Evolutionary conservation across 2,797 vertebrate species (phyloP).

Genomic region (Hypotaenidia philippensis): DNA sequence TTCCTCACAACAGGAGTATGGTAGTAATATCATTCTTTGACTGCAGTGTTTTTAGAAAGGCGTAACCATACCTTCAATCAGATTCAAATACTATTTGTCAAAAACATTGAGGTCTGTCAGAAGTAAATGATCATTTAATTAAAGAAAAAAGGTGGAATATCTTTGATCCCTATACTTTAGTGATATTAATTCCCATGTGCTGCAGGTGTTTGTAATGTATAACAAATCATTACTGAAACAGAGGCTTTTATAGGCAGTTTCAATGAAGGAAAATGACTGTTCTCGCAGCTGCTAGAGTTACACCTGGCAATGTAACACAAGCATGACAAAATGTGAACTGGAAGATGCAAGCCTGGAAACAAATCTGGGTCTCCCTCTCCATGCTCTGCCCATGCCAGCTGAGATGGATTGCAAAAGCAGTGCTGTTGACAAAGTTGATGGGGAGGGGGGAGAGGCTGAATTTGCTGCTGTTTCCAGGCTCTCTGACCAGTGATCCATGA

Average conservation of each 20-base stretch:
- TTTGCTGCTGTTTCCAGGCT: constrained; percentile 26
- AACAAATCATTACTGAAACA: constrained; percentile 61
- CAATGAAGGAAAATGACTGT: constrained; percentile 50
- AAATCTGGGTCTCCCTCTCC: not conserved
- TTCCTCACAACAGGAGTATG: constrained; percentile 57
- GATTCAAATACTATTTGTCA: constrained; percentile 73
- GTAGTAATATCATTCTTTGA: constrained; percentile 64
- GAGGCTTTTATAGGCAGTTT: constrained; percentile 60
- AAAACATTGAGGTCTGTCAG: constrained; percentile 72
- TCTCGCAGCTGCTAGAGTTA: constrained; percentile 62
- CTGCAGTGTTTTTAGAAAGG: constrained; percentile 74
- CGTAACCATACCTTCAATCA: constrained; percentile 75
- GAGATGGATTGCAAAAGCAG: constrained; percentile 56
- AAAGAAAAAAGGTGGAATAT: constrained; percentile 55
- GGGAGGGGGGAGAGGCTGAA: not conserved
- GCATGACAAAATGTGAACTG: constrained; percentile 47
- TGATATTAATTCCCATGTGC: constrained; percentile 69
- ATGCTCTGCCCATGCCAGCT: not conserved
- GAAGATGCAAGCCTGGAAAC: constrained; percentile 54
- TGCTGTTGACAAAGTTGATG: constrained; percentile 30
- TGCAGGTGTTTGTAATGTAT: constrained; percentile 60
- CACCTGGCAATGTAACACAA: constrained; percentile 62
- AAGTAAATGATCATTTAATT: constrained; percentile 70
- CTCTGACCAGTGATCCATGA: constrained; percentile 54
- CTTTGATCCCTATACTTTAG: constrained; percentile 73